These are phyloP conservation scores for Acrossocheilus wenchowensis DNA, from an alignment of 2,797 vertebrate species.

Conservation along the genomic window DNA sequence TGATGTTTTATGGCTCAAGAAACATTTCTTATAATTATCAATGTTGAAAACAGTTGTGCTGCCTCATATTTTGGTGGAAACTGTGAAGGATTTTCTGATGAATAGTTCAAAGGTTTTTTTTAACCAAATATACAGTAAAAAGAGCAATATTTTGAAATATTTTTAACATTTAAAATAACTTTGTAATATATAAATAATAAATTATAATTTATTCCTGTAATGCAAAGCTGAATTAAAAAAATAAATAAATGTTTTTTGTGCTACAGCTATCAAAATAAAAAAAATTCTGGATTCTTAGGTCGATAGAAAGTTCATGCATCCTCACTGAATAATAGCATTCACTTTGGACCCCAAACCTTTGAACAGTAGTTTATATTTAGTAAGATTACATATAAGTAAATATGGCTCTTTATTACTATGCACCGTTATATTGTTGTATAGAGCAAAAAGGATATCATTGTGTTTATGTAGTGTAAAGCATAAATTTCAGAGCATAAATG, in stretches of 20 bases:
- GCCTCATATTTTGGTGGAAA: background rate
- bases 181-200: too few species aligned
- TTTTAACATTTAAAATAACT: too few species aligned
- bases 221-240: too few species aligned
- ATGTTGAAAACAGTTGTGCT: background rate
- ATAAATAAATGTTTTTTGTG: too few species aligned
- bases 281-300: background rate
- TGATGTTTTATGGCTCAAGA: background rate
- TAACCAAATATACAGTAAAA: too few species aligned
- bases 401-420: background rate
- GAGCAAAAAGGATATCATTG: background rate
- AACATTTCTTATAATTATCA: background rate
- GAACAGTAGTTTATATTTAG: background rate
- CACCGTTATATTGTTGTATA: background rate
- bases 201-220: too few species aligned
- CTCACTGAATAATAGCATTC: background rate
- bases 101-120: too few species aligned
- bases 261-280: too few species aligned
- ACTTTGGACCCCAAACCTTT: background rate
- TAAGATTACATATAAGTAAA: background rate
- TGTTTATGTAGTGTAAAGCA: background rate
- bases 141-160: too few species aligned
- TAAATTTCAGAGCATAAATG: background rate
- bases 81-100: too few species aligned
- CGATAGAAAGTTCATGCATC: background rate